Percentiles rank a stretch among this genome's conserved stretches.
These are phyloP conservation scores for Botia kubotai DNA, from an alignment of 2,797 vertebrate genomes.

Conservation along the genomic window DNA sequence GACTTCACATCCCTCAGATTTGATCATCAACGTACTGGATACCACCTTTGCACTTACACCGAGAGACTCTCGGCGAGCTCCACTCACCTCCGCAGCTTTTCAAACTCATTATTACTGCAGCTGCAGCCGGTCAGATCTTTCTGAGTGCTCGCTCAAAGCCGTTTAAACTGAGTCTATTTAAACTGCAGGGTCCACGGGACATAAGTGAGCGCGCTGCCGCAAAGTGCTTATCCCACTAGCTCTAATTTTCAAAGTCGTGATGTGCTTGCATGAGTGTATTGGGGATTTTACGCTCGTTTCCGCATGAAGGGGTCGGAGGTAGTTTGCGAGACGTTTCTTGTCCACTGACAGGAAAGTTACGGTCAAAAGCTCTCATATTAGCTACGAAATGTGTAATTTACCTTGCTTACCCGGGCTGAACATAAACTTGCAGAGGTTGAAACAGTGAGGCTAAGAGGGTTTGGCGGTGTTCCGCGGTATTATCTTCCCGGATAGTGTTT, in stretches of 20 bases:
- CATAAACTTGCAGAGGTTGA: conserved; percentile 26
- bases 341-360: background rate
- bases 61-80: background rate
- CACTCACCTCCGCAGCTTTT: conserved; percentile 21
- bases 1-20: background rate
- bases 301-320: background rate
- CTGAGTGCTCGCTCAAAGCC: conserved; percentile 27
- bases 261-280: conserved; percentile 19
- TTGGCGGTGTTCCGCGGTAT: too few species aligned
- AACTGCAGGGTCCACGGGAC: conserved; percentile 6
- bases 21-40: background rate
- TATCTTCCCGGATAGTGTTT: too few species aligned
- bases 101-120: conserved; percentile 17
- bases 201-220: background rate
- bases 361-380: background rate
- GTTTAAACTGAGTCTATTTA: conserved; percentile 40
- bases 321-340: background rate
- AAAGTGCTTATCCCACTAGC: conserved; percentile 13
- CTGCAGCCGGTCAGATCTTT: conserved; percentile 1
- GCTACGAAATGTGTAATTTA: conserved; percentile 25
- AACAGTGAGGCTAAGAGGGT: background rate
- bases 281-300: conserved; percentile 24
- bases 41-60: background rate
- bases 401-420: conserved; percentile 33
- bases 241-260: conserved; percentile 27